phyloP scores from a whole-genome alignment of 2,113 vertebrate species.

The Mesembrinibis cayennensis region DNA sequence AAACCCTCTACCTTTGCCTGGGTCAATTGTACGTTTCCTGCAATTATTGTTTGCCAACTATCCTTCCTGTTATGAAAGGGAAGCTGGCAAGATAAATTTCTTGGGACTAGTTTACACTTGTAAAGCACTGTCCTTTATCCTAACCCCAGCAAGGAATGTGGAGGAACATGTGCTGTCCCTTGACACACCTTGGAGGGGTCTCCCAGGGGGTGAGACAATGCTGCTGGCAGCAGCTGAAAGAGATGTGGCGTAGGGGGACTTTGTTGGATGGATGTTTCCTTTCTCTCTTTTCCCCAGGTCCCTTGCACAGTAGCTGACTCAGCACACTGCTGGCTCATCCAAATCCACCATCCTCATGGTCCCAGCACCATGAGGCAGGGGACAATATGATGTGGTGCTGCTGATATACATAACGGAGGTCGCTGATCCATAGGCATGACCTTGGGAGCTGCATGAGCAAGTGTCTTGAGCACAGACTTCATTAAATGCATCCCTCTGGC shows the following conservation, averaged over 20 bases:
- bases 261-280: background rate
- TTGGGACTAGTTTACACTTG: background rate
- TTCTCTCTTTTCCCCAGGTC: background rate
- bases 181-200: fast-evolving
- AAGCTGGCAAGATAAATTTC: constrained; percentile 37
- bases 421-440: fast-evolving
- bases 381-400: background rate
- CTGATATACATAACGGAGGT: fast-evolving
- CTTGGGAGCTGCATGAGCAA: background rate
- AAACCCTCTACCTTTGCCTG: constrained; percentile 23
- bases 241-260: fast-evolving
- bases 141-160: background rate
- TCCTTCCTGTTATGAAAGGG: constrained; percentile 49
- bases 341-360: background rate
- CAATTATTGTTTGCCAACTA: background rate
- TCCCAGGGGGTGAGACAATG: background rate
- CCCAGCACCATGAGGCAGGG: background rate
- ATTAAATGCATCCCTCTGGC: background rate
- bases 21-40: constrained; percentile 21
- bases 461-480: fast-evolving
- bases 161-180: background rate
- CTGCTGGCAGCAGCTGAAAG: background rate
- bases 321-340: background rate
- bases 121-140: constrained; percentile 1
- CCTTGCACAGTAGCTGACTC: background rate